These are phyloP conservation scores for Leptinotarsa lineolata DNA, from an alignment of 1,140 invertebrate genomes.

Conservation along the genomic window DNA sequence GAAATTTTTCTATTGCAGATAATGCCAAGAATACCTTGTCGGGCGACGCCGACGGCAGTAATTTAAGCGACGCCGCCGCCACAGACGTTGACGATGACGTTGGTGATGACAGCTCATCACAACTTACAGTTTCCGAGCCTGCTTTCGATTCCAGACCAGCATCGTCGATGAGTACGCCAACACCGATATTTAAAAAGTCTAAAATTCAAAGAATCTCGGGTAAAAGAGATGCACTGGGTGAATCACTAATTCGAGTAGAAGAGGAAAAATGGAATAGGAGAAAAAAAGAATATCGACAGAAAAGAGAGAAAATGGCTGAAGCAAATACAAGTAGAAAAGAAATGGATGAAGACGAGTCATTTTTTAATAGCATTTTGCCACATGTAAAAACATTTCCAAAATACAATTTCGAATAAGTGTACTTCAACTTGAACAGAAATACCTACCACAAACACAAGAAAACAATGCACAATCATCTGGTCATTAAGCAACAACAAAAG, in stretches of 20 bases:
- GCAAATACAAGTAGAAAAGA: not conserved
- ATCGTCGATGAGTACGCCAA: too few relatives aligned
- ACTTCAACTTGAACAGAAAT: too few relatives aligned
- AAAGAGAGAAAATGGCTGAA: slow-evolving; percentile 8
- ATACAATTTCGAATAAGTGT: too few relatives aligned
- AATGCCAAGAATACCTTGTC: too few relatives aligned
- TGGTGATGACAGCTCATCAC: slow-evolving; percentile 15
- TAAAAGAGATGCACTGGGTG: not conserved
- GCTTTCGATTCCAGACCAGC: too few relatives aligned
- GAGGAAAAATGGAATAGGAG: slow-evolving; percentile 5
- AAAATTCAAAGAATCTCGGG: not conserved
- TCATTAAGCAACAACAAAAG: too few relatives aligned
- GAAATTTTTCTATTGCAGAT: too few relatives aligned
- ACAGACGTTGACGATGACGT: slow-evolving; percentile 19
- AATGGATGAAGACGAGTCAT: slow-evolving; percentile 18
- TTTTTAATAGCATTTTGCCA: slow-evolving; percentile 25
- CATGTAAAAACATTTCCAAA: slow-evolving; percentile 19
- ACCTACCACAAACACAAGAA: too few relatives aligned
- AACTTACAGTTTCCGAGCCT: not conserved
- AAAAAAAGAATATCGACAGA: slow-evolving; percentile 13
- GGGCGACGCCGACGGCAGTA: too few relatives aligned
- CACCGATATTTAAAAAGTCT: not conserved
- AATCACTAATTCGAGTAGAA: slow-evolving; percentile 20
- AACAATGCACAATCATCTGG: too few relatives aligned
- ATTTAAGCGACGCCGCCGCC: not conserved